phyloP scores from a whole-genome alignment of 2,888 invertebrate genomes.

The Macropis europaea region DNA sequence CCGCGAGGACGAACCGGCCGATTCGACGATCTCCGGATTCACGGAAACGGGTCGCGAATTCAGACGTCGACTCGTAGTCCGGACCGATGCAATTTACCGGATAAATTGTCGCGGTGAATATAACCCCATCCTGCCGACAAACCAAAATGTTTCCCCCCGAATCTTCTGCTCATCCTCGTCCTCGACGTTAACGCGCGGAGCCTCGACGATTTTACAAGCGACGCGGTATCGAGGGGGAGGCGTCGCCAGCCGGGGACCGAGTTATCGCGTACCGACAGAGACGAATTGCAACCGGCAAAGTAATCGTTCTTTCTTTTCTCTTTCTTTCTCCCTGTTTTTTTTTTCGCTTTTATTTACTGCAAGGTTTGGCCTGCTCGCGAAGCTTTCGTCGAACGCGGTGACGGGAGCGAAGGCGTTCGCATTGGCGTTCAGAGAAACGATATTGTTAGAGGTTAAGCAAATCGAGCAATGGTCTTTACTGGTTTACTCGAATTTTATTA shows the following conservation, averaged over 20 bases:
- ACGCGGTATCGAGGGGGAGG: not conserved
- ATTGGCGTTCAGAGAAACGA: too few species aligned
- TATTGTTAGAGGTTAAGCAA: too few species aligned
- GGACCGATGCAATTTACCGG: conserved; percentile 42
- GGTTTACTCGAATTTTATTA: too few species aligned
- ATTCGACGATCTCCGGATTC: conserved; percentile 24
- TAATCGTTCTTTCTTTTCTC: conserved; percentile 49
- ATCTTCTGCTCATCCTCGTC: not conserved
- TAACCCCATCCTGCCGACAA: conserved; percentile 30
- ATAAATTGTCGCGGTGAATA: conserved; percentile 50
- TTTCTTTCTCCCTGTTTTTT: too few species aligned
- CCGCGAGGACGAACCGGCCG: conserved; percentile 23
- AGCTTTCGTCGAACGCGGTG: too few species aligned
- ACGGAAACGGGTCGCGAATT: conserved; percentile 46
- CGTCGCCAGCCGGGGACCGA: not conserved
- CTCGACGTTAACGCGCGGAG: not conserved
- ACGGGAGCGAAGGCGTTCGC: too few species aligned
- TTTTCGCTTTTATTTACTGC: too few species aligned
- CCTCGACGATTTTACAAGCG: not conserved
- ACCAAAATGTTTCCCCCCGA: conserved; percentile 37
- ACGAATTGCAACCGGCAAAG: conserved; percentile 67
- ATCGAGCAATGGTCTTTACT: too few species aligned
- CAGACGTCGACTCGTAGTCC: conserved; percentile 21
- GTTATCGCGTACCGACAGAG: conserved; percentile 69
- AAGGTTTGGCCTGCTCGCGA: too few species aligned